These are phyloP conservation scores for Drosophila mayaguana DNA, from an alignment of 2,888 invertebrate species.

Conservation along the genomic window DNA sequence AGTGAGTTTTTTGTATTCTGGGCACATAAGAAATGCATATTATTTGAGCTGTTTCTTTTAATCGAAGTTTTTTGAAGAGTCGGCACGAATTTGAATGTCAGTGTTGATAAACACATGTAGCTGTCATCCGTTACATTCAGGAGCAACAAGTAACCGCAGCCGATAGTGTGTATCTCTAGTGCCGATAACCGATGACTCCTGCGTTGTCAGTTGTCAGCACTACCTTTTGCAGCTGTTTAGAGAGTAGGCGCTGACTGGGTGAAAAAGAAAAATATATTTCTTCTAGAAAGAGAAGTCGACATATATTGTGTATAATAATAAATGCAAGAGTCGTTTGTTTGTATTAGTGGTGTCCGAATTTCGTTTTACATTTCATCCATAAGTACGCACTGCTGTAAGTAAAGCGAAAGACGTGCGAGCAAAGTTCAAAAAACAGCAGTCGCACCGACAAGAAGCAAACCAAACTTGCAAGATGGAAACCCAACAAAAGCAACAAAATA, in stretches of 20 bases:
- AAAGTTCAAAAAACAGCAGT: conserved; percentile 35
- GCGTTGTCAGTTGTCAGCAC: conserved; percentile 34
- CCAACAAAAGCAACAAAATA: conserved; percentile 27
- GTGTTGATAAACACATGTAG: conserved; percentile 34
- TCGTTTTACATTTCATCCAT: conserved; percentile 47
- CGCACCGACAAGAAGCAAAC: conserved; percentile 16
- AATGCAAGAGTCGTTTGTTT: conserved; percentile 33
- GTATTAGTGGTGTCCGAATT: conserved; percentile 28
- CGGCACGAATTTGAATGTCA: conserved; percentile 51
- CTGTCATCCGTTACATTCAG: conserved; percentile 25
- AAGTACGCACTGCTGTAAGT: conserved; percentile 1
- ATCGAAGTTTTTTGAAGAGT: background rate
- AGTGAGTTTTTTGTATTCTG: conserved; percentile 2
- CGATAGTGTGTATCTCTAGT: conserved; percentile 3
- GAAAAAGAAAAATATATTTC: conserved; percentile 24
- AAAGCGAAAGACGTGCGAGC: conserved; percentile 29
- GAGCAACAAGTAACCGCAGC: conserved; percentile 34
- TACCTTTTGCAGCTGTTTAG: conserved; percentile 42
- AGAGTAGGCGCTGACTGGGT: conserved; percentile 35
- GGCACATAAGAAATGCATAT: background rate
- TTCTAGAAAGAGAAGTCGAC: conserved; percentile 52
- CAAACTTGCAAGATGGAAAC: conserved; percentile 38
- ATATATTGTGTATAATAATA: conserved; percentile 51
- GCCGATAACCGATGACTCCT: conserved; percentile 21
- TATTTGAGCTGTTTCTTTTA: background rate